Evolutionary conservation across 1,140 invertebrate species (phyloP).

Genomic region (Euborellia annulipes): DNA sequence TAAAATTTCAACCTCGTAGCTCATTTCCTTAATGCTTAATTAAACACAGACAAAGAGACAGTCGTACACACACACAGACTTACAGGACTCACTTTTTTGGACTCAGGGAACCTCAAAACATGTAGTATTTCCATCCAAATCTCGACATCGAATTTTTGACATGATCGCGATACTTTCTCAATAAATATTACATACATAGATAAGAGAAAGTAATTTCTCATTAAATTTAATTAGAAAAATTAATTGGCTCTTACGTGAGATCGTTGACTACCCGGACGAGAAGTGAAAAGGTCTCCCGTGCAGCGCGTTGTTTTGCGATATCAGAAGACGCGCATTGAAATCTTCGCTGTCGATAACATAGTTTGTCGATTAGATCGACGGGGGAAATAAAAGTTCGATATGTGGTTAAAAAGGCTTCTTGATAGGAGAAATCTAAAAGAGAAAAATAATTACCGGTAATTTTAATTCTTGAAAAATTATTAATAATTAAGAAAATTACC

Average conservation of each 20-base stretch:
- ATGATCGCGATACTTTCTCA: too few relatives aligned
- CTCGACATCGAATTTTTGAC: too few relatives aligned
- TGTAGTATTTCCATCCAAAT: too few relatives aligned
- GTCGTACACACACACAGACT: too few relatives aligned
- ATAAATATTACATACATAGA: not conserved
- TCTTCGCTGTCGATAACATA: constrained; percentile 70
- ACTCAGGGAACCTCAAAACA: too few relatives aligned
- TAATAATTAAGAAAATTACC: constrained; percentile 30
- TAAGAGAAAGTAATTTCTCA: not conserved
- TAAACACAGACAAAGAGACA: too few relatives aligned
- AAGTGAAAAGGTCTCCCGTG: constrained; percentile 73
- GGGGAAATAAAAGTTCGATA: constrained; percentile 90
- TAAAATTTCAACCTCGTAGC: too few relatives aligned
- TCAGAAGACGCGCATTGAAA: constrained; percentile 57
- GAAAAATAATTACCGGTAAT: constrained; percentile 8
- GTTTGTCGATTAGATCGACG: constrained; percentile 70
- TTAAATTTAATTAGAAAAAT: constrained; percentile 7
- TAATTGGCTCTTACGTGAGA: constrained; percentile 76
- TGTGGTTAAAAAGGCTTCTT: constrained; percentile 93
- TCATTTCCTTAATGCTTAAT: too few relatives aligned
- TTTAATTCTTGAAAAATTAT: constrained; percentile 13
- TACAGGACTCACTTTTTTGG: too few relatives aligned
- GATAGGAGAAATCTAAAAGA: constrained; percentile 73
- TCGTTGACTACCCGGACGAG: constrained; percentile 85
- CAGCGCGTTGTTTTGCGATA: constrained; percentile 54